phyloP scores from a whole-genome alignment of 2,888 invertebrate species.

The Osmoderma eremita region DNA sequence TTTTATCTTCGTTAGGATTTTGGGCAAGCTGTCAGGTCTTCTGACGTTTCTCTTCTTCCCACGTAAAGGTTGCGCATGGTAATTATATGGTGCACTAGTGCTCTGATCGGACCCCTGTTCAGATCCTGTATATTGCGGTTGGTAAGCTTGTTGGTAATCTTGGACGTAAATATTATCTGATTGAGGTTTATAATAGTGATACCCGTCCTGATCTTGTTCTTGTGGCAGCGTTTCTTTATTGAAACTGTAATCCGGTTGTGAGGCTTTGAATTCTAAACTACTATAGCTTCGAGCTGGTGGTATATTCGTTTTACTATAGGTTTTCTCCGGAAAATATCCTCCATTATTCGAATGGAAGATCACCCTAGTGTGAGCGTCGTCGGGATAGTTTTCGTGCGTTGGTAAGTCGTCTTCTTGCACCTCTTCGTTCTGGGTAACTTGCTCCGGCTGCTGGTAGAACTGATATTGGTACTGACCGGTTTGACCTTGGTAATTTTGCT shows the following conservation, averaged over 20 bases:
- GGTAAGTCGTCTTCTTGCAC: constrained; percentile 52
- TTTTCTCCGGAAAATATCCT: constrained; percentile 42
- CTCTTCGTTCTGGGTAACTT: constrained; percentile 31
- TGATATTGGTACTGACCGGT: constrained; percentile 41
- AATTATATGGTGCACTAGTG: constrained; percentile 22
- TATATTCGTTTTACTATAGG: constrained; percentile 31
- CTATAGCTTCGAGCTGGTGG: constrained; percentile 27
- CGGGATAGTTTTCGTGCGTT: constrained; percentile 70
- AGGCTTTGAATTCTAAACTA: constrained; percentile 24
- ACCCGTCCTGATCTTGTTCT: constrained; percentile 40
- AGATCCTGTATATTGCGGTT: constrained; percentile 23
- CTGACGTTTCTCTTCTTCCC: constrained; percentile 26
- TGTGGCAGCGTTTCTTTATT: constrained; percentile 31
- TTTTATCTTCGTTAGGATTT: constrained; percentile 3
- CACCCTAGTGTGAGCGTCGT: constrained; percentile 69
- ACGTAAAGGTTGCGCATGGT: constrained; percentile 30
- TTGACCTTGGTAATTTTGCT: constrained; percentile 40
- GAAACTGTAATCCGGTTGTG: constrained; percentile 19
- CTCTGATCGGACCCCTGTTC: constrained; percentile 11
- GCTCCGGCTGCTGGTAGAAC: constrained; percentile 40
- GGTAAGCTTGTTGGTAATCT: background rate
- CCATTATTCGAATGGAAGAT: constrained; percentile 60
- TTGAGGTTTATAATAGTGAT: constrained; percentile 43
- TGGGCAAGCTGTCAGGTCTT: constrained; percentile 1
- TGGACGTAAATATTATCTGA: background rate